Evolutionary conservation across 2,888 invertebrate species (phyloP), one percentile per base, ranked within the genome.

Genomic region (Euzophera pinguis): DNA sequence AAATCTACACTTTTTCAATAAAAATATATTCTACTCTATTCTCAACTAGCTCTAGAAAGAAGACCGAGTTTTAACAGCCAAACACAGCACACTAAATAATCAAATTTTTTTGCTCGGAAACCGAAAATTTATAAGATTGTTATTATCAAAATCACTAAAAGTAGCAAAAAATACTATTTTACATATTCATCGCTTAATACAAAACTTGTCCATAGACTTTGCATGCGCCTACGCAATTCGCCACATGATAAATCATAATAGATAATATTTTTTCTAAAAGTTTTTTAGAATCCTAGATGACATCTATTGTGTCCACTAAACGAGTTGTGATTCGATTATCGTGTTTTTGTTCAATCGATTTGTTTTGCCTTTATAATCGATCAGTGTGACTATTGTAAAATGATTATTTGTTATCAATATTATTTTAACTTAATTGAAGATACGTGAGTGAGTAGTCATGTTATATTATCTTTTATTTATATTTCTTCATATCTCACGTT

Each of bases 281-380:
- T 45, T 45, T 34, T 45, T 10, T 9, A 14, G 5, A 3, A 12
- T 34, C 10, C 10, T 14, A 8, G 14, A 41, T 32, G 45, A 45
- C 45, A 45, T 32, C 32, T 32, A 45, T 45, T 45, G 45, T 45
- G 45, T 45, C 13, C 10, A 14, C 45, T 34, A 45, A 45, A 34
- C 45, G 45, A 45, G 32, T 32, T 32, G 32, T 10, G 45, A 34
- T 45, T 45, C 16, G 45, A 16, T 45, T 45, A 45, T 45, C 45
- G 13, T 45, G 45, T 32, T 45, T 13, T 45, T 45, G 32, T 32
- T 45, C 29, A 13, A 45, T 45, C 45, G 32, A 14, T 45, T 45
- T 32, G 45, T 45, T 45, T n/a, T 14, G 14, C 16, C 34, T 45
- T 45, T 45, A 16, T 32, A 16, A 45, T 45, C 34, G 32, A 45